Evolutionary conservation across 1,140 invertebrate genomes (phyloP).

Genomic region (Trichoplusia ni): DNA sequence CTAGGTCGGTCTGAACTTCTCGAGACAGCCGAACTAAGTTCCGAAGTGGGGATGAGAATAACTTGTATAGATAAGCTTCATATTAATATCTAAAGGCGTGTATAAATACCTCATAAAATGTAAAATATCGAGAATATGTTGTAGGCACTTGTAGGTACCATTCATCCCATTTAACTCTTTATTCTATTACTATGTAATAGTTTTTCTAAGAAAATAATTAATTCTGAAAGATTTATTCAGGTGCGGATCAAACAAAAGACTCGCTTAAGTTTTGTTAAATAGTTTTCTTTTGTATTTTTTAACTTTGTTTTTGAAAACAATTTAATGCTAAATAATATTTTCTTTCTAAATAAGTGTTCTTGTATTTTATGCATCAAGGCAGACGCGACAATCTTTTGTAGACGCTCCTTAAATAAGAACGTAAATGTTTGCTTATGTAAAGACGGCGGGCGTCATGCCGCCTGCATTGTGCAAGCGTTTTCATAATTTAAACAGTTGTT

Average conservation of each 20-base stretch:
- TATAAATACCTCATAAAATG: no score
- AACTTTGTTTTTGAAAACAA: no score
- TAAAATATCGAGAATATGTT: no score
- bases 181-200: no score
- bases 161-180: no score
- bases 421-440: slow-evolving; percentile 9
- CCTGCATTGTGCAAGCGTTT: not conserved
- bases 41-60: not conserved
- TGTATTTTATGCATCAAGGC: not conserved
- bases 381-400: not conserved
- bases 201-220: no score
- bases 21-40: not conserved
- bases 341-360: not conserved
- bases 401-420: not conserved
- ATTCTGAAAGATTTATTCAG: no score
- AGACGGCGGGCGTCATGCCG: not conserved
- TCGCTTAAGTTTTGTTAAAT: no score
- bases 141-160: no score
- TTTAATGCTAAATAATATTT: not conserved
- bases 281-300: no score
- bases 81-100: no score
- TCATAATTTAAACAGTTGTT: not conserved
- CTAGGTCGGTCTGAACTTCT: slow-evolving; percentile 16
- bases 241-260: no score
- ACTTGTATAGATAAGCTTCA: not conserved